phyloP scores from a whole-genome alignment of 2,113 vertebrate genomes.

The Egretta garzetta region DNA sequence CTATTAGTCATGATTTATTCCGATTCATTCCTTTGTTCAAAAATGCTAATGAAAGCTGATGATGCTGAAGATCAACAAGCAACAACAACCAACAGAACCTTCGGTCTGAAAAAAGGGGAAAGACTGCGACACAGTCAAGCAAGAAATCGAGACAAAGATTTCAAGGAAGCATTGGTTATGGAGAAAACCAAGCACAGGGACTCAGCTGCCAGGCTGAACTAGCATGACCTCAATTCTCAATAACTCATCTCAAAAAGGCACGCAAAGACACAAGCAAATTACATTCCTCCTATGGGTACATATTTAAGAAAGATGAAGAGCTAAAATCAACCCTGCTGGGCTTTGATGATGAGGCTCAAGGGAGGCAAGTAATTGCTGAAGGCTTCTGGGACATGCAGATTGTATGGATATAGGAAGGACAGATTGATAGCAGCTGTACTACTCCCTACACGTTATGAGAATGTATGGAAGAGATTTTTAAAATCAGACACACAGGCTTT shows the following conservation, averaged over 20 bases:
- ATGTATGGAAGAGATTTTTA: background rate
- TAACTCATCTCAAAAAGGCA: background rate
- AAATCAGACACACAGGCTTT: background rate
- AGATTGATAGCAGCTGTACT: background rate
- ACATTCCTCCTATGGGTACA: background rate
- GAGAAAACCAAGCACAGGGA: background rate
- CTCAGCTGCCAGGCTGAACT: background rate
- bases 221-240: background rate
- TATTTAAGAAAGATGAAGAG: background rate
- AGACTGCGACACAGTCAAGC: background rate
- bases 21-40: slow-evolving; percentile 54
- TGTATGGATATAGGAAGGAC: background rate
- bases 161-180: background rate
- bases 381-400: background rate
- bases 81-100: background rate
- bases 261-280: slow-evolving; percentile 2
- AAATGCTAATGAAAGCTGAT: slow-evolving; percentile 60
- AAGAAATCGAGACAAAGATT: background rate
- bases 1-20: slow-evolving; percentile 62
- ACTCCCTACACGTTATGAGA: fast-evolving
- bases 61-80: slow-evolving; percentile 26
- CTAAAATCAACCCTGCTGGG: background rate
- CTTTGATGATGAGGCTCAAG: background rate
- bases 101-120: background rate
- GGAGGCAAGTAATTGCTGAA: background rate